Conservation (phyloP, 2,113 vertebrate species). For the Tragelaphus buxtoni region DNA sequence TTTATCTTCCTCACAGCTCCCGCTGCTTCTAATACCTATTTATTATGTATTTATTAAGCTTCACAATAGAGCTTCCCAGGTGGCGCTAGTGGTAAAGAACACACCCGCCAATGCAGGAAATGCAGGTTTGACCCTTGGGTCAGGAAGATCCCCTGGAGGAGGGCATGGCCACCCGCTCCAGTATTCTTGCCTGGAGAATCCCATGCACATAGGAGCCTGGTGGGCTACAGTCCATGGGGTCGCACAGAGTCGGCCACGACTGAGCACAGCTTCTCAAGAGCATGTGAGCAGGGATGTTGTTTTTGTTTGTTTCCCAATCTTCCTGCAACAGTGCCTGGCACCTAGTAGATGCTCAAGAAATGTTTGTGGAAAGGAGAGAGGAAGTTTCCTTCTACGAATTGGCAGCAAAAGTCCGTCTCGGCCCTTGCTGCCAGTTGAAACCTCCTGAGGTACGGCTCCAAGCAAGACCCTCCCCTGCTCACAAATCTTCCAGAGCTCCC, state of each 20-base stretch:
- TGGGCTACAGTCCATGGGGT: not conserved
- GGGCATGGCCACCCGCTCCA: not conserved
- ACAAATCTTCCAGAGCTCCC: not conserved
- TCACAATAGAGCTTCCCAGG: not conserved
- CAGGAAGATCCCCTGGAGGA: not conserved
- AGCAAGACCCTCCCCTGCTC: not conserved
- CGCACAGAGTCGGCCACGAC: not conserved
- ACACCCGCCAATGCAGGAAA: not conserved
- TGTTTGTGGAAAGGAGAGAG: not conserved
- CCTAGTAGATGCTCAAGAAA: not conserved
- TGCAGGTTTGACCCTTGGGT: not conserved
- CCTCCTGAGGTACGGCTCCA: not conserved
- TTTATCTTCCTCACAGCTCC: not conserved
- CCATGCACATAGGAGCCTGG: not conserved
- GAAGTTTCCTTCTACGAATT: not conserved
- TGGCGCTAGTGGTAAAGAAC: not conserved
- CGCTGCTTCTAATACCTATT: not conserved
- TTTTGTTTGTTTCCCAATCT: not conserved
- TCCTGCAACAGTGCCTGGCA: not conserved
- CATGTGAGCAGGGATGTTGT: not conserved
- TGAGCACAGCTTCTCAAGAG: not conserved
- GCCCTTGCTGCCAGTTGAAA: not conserved
- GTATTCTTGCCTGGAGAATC: not conserved
- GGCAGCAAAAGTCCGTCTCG: not conserved
- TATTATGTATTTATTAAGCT: not conserved